These are phyloP conservation scores for cattle (Bos taurus) DNA, from an alignment of 2,113 vertebrate genomes.

Conservation along the genomic window ARS-UCD2.0 NC_037344.1:56485001-56485500, in stretches of 20 bases:
- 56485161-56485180: not conserved
- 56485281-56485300: not conserved
- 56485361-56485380: not conserved
- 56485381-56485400: not conserved
- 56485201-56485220: too few species aligned
- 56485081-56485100: not conserved
- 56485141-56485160: not conserved
- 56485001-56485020: not conserved
- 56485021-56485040: not conserved
- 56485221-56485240: not conserved
- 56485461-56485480: not conserved
- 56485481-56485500: not conserved
- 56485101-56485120: not conserved
- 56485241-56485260: not conserved
- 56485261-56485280: not conserved
- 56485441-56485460: not conserved
- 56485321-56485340: not conserved
- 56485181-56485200: not conserved
- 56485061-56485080: not conserved
- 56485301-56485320: not conserved
- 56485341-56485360: not conserved
- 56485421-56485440: not conserved
- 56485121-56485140: not conserved
- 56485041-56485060: not conserved
- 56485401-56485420: not conserved